Conservation (phyloP, 2,797 vertebrate species). For the Heterohyrax brucei region DNA sequence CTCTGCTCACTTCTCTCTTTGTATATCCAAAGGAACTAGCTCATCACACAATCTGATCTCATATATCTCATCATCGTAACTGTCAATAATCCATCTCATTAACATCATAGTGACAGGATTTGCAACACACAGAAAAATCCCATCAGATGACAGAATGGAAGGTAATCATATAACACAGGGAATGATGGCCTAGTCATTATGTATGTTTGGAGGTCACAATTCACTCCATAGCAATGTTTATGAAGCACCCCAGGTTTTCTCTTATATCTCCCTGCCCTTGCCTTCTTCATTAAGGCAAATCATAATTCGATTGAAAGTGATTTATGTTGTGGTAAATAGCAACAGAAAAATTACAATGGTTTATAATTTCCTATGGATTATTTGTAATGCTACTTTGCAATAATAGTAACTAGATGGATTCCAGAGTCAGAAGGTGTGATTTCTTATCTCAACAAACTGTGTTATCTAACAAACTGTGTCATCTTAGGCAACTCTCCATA, state of each 20-base stretch:
- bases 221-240: background rate
- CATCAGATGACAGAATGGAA: too few species aligned
- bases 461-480: background rate
- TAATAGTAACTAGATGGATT: background rate
- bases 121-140: too few species aligned
- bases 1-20: too few species aligned
- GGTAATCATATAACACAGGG: too few species aligned
- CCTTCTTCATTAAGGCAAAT: background rate
- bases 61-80: too few species aligned
- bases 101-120: too few species aligned
- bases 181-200: too few species aligned
- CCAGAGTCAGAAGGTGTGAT: background rate
- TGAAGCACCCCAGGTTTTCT: background rate
- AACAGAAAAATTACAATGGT: background rate
- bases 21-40: too few species aligned
- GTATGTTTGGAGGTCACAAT: too few species aligned
- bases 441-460: background rate
- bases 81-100: too few species aligned
- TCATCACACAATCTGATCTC: too few species aligned
- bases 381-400: background rate
- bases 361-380: constrained; percentile 5
- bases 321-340: background rate
- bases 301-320: constrained; percentile 21
- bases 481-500: background rate
- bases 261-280: background rate